phyloP scores from a whole-genome alignment of 1,140 invertebrate genomes.

The Penaeus japonicus region DNA sequence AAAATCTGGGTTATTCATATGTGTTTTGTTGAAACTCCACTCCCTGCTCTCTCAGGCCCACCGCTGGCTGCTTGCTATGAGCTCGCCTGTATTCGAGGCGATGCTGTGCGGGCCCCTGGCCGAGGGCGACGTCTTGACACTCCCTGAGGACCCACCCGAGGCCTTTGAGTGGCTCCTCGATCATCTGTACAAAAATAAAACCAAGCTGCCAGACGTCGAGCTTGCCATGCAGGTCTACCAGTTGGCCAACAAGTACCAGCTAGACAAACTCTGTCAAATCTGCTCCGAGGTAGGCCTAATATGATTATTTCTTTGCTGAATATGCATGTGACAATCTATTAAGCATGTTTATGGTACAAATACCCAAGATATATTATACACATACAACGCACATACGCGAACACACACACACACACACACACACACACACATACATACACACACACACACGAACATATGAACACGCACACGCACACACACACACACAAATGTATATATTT shows the following conservation, averaged over 20 bases:
- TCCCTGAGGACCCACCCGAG: slow-evolving; percentile 14
- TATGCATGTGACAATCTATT: too few species aligned
- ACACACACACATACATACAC: too few species aligned
- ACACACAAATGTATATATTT: too few species aligned
- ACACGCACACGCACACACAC: too few species aligned
- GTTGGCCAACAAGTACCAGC: slow-evolving; percentile 42
- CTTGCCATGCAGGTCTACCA: slow-evolving; percentile 34
- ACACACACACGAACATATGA: too few species aligned
- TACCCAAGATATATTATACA: too few species aligned
- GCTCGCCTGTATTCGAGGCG: slow-evolving; percentile 44
- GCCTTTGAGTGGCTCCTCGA: slow-evolving; percentile 41
- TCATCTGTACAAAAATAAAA: slow-evolving; percentile 36
- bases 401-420: too few species aligned
- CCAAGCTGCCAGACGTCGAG: slow-evolving; percentile 10
- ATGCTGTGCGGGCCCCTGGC: slow-evolving; percentile 16
- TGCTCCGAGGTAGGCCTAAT: slow-evolving; percentile 31
- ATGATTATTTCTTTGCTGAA: too few species aligned
- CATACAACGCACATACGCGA: too few species aligned
- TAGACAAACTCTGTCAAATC: not conserved
- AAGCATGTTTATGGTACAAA: too few species aligned
- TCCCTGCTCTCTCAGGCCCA: slow-evolving; percentile 23
- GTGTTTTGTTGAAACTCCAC: too few species aligned
- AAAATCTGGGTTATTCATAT: too few species aligned
- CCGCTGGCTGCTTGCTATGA: slow-evolving; percentile 44
- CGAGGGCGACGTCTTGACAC: not conserved